Percentiles rank a stretch among this genome's conserved stretches.
Conservation (phyloP, 2,113 vertebrate species). For the Lynx canadensis region DNA sequence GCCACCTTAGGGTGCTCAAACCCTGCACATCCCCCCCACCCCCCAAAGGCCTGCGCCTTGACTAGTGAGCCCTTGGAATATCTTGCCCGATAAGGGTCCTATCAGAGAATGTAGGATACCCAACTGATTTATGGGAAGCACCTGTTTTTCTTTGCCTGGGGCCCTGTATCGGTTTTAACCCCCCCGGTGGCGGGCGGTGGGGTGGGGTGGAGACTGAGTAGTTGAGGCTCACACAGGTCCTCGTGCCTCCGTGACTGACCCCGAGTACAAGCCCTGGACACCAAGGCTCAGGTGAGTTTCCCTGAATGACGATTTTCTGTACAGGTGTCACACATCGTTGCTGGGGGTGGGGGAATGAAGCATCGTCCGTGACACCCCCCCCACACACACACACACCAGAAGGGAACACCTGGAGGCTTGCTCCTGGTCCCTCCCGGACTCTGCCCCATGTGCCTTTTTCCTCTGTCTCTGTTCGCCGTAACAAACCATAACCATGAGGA, state of each 20-base stretch:
- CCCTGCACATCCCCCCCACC: neutral
- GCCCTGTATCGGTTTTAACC: neutral
- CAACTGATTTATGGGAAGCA: neutral
- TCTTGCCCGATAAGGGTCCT: neutral
- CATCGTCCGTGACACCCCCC: neutral
- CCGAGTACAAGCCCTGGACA: neutral
- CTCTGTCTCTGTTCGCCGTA: neutral
- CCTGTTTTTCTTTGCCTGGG: neutral
- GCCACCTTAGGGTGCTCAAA: neutral
- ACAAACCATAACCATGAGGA: neutral
- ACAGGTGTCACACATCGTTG: accelerated
- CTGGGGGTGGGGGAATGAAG: neutral
- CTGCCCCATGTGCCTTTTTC: neutral
- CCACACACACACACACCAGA: too few species aligned
- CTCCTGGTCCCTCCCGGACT: neutral
- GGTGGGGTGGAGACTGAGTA: too few species aligned
- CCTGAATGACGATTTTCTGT: neutral
- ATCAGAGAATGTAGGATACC: neutral
- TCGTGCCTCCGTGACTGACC: neutral
- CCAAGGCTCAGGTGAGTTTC: neutral
- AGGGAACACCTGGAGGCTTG: neutral
- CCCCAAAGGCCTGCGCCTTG: neutral
- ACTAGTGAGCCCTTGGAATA: neutral
- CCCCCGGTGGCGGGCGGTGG: too few species aligned
- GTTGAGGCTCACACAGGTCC: neutral